Evolutionary conservation across 2,797 vertebrate genomes (phyloP).

Genomic region (Triplophysa yarkandensis): DNA sequence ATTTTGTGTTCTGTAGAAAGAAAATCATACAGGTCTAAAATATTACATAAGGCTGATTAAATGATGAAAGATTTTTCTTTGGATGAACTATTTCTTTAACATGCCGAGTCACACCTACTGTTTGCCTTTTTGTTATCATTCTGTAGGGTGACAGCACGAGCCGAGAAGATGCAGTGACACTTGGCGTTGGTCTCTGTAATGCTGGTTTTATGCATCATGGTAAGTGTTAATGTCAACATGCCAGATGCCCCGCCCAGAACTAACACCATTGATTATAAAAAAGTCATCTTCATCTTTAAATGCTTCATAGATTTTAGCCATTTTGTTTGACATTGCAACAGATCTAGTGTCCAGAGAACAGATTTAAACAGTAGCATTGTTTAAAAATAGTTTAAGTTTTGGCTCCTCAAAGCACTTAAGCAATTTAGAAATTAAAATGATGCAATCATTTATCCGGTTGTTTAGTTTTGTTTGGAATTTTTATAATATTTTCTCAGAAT

Average conservation of each 20-base stretch:
- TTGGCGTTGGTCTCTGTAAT: constrained; percentile 97
- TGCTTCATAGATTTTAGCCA: constrained; percentile 50
- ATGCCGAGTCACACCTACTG: neutral
- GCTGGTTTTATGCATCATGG: constrained; percentile 98
- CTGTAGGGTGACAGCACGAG: constrained; percentile 92
- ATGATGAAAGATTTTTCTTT: too few species aligned
- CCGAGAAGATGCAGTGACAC: constrained; percentile 91
- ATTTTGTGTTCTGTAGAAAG: too few species aligned
- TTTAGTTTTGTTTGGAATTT: neutral
- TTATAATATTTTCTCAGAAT: too few species aligned
- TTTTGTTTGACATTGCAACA: constrained; percentile 69
- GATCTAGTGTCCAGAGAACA: constrained; percentile 61
- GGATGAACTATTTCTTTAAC: too few species aligned
- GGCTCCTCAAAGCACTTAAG: neutral
- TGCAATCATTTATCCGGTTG: neutral
- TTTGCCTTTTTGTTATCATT: constrained; percentile 1
- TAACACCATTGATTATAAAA: neutral
- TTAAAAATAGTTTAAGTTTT: neutral
- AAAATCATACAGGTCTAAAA: too few species aligned
- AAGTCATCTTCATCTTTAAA: neutral
- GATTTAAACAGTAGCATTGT: constrained; percentile 54
- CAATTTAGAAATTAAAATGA: neutral
- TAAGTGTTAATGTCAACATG: constrained; percentile 67
- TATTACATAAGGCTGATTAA: too few species aligned
- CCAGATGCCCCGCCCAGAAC: neutral